Evolutionary conservation across 2,888 invertebrate species (phyloP), one percentile per base, ranked within the genome.

Genomic region (Caenorhabditis wallacei): DNA sequence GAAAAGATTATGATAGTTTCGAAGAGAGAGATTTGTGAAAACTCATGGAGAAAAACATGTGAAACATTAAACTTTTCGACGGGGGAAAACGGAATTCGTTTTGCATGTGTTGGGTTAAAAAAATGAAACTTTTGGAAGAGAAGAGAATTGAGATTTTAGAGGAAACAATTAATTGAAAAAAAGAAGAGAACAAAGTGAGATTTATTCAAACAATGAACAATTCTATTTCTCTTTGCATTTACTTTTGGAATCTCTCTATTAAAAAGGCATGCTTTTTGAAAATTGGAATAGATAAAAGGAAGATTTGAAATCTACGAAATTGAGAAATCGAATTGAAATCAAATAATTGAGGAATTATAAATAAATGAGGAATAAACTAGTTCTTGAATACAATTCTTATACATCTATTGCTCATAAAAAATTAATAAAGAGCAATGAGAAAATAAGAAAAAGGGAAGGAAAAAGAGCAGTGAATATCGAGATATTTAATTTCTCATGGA

Each of bases 381-480:
- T 30, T 26, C 11, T 13, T 18, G 20, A 48, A 46, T 20, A 18
- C 18, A 16, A 7, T 46, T 46, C 16, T 16, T n/a, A n/a, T 48
- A 16, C 5, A 16, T 46, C 16, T 16, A 46, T 46, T 46, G 48
- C 18, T 48, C 35, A 56, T 30, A 26, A 56, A 56, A 56, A 56
- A 8, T 56, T 26, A n/a, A 56, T 37, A 13, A 57, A 40, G 3
- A 10, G 22, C 20, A 59, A 22, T 22, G 40, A 22, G 22, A 40
- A 40, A 11, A 59, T 16, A 3, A 35, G n/a, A 40, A 59, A 22
- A 22, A 59, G 40, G 22, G 35, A 40, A 20, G 35, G 37, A 57
- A 57, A 18, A 22, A 13, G 20, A 22, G 35, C 40, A 59, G 40
- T 59, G 59, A 59, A 59, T 59, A 40, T 40, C 20, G 16, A 40